Base-by-base conservation (phyloP, 2,797 vertebrate genomes). In the Gallinago solitaria region DNA sequence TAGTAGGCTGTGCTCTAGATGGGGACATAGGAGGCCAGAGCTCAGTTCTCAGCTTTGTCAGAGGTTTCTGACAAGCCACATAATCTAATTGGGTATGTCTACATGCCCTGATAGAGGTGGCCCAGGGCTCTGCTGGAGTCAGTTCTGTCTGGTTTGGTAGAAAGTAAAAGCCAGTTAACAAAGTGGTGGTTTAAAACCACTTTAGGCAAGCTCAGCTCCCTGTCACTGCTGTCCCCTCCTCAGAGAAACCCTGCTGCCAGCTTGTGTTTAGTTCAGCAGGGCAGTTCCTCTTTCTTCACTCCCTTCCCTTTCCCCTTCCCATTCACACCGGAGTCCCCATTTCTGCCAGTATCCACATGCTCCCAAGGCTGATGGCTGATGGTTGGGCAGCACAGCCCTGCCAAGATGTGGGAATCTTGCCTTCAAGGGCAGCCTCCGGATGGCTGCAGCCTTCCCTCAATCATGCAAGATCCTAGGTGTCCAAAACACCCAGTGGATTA, bases 1-100 rank as follows among this genome's bases (percentile, higher is more conserved):
- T 82, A 81, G 70, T 9, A 94, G 71, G n/a, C 68, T 84, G 19
- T 51, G 24, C 20, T 92, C 56, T 89, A 75, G 61, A 71, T 69
- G 69, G 61, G 64, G 60, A 89, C 47, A 27, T 6, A 37, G 39
- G 71, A 90, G 54, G 27, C 65, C 51, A 37, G 35, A 81, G 71
- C 81, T 76, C 14, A 28, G 33, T 90, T 59, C 57, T 77, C 48
- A 48, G 65, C 45, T 95, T 78, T 61, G 85, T 56, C 41, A 69
- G 60, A 75, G 59, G 23, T 33, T 17, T n/a, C 41, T 61, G 65
- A 90, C 65, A 65, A 84, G 56, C 60, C 35, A 12, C 53, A 48
- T 41, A 9, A 8, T 79, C 37, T 35, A 57, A 45, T 9, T 35
- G 83, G 65, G n/a, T 69, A 45, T 56, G 70, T 74, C 88, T 70